phyloP scores from a whole-genome alignment of 1,140 invertebrate genomes.

The Drosophila teissieri region DNA sequence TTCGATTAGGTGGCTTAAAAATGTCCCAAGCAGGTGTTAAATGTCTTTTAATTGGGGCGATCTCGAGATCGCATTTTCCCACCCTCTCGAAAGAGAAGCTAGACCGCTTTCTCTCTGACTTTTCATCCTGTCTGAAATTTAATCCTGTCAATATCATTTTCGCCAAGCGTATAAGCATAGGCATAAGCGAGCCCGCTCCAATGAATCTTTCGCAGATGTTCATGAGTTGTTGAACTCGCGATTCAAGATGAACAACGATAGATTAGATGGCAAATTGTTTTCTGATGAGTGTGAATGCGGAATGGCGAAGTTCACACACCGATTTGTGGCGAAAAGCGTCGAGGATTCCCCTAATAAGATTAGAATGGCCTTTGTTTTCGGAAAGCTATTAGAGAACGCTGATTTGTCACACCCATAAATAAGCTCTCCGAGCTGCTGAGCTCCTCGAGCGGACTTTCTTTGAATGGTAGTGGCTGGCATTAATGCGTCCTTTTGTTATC shows the following conservation, averaged over 20 bases:
- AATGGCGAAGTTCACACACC: constrained; percentile 36
- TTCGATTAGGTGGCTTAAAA: constrained; percentile 34
- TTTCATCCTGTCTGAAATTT: constrained; percentile 39
- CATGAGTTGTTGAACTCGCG: constrained; percentile 46
- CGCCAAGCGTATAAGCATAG: constrained; percentile 25
- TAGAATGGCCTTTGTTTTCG: constrained; percentile 17
- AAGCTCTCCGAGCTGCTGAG: not conserved
- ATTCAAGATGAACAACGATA: constrained; percentile 16
- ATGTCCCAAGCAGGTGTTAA: constrained; percentile 8
- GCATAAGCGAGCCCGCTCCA: constrained; percentile 28
- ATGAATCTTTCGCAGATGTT: constrained; percentile 9
- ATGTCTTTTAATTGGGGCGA: constrained; percentile 35
- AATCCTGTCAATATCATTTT: constrained; percentile 39
- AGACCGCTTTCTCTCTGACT: constrained; percentile 29
- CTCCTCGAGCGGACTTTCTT: constrained; percentile 20
- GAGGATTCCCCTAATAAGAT: constrained; percentile 39
- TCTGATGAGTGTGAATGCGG: constrained; percentile 46
- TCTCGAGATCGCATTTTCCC: constrained; percentile 12
- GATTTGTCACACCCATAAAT: constrained; percentile 34
- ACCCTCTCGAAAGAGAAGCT: constrained; percentile 19
- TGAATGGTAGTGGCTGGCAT: constrained; percentile 1
- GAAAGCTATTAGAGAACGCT: constrained; percentile 7
- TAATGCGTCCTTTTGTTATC: constrained; percentile 36
- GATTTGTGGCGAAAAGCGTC: constrained; percentile 9
- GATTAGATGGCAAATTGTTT: constrained; percentile 44